Base-by-base conservation (phyloP, 1,140 invertebrate species). In the Meloidogyne floridensis region DNA sequence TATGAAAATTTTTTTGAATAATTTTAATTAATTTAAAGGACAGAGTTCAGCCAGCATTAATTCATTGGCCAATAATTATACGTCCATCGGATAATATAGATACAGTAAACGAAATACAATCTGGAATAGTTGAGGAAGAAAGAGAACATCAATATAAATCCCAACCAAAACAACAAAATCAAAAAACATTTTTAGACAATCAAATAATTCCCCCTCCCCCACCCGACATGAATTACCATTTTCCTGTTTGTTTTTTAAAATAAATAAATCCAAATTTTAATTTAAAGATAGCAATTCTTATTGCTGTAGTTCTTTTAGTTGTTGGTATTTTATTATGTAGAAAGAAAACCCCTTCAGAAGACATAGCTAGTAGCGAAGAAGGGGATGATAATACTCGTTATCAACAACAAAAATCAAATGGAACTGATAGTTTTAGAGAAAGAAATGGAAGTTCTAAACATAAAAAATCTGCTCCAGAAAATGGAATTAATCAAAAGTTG, bases 11-110 rank as follows among this genome's bases (percentile, higher is more conserved):
- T 32, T 32, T 32, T 32, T 32, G 32, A 32, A 32, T 32, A 32
- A 32, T 8, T 72, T 43, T 1, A 8, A 8, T 72, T 43, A 72
- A 73, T 56, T 56, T 54, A 0, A 9, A 79, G 77, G 77, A 87
- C 70, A 80, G 76, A 13, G 80, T 87, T n/a, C 86, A 87, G 54
- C 86, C 86, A 15, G 83, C 87, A 6, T 75, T 87, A 56, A 83
- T 87, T 54, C 53, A 74, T 10, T 86, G 85, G 85, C 11, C 70
- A 13, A 76, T 86, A 11, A 74, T 77, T 32, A 86, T 86, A 15
- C 13, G 76, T 4, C 79, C 85, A 56, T 43, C 53, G 15, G 78
- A 78, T 72, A 71, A 86, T n/a, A 59, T 42, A 18, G 43, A 9
- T 5, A 53, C 42, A 20, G 75, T 32, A n/a, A 80, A 18, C 7